A percentile compares a stretch with the other conserved stretches of the same genome.
Evolutionary conservation across 2,888 invertebrate species (phyloP).

Genomic region (Apeira syringaria): DNA sequence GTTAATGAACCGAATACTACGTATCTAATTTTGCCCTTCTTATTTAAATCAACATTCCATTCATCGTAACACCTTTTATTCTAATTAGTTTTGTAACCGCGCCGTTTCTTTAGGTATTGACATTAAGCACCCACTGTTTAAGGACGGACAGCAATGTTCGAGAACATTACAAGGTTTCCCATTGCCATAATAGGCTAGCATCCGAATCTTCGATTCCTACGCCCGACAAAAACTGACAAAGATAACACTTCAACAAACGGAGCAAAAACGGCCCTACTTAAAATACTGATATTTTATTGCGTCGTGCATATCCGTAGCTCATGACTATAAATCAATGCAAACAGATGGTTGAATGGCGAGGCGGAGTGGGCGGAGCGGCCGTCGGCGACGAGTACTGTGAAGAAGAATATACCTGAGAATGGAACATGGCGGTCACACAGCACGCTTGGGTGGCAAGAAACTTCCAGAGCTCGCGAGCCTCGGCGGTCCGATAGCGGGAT

Average conservation of each 20-base stretch:
- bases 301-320: slow-evolving; percentile 25
- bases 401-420: slow-evolving; percentile 62
- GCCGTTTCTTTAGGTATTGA: slow-evolving; percentile 21
- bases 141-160: slow-evolving; percentile 38
- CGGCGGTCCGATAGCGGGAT: slow-evolving; percentile 67
- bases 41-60: slow-evolving; percentile 37
- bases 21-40: no score
- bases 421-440: slow-evolving; percentile 71
- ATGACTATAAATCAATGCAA: background rate
- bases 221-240: slow-evolving; percentile 44
- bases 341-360: slow-evolving; percentile 75
- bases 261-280: slow-evolving; percentile 24
- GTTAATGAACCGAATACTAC: no score
- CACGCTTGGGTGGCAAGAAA: slow-evolving; percentile 71
- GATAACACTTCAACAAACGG: slow-evolving; percentile 38
- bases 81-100: slow-evolving; percentile 37
- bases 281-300: slow-evolving; percentile 18
- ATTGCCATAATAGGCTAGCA: slow-evolving; percentile 45
- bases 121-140: slow-evolving; percentile 43
- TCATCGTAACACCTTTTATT: slow-evolving; percentile 44
- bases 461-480: slow-evolving; percentile 57
- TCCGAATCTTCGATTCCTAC: slow-evolving; percentile 54
- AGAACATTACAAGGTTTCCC: slow-evolving; percentile 39
- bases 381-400: slow-evolving; percentile 43
- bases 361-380: slow-evolving; percentile 69